Evolutionary conservation across 1,140 invertebrate species (phyloP).

Genomic region (Hyposmocoma kahamanoa): DNA sequence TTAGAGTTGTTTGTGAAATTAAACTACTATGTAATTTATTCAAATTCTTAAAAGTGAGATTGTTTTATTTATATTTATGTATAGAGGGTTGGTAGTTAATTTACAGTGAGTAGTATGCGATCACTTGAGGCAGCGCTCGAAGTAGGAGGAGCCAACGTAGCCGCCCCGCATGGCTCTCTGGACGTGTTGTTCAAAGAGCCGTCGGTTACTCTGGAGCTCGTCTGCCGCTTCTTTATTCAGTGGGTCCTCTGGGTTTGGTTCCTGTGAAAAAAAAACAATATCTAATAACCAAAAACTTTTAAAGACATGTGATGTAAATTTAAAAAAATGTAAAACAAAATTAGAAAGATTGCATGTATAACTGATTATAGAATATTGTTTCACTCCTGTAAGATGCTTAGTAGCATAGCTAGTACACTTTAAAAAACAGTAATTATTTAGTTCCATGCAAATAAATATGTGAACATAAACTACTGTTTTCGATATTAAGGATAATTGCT

Average conservation of each 20-base stretch:
- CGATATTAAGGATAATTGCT: too few species aligned
- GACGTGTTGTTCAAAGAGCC: slow-evolving; percentile 97
- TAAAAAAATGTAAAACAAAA: too few species aligned
- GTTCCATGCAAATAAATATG: too few species aligned
- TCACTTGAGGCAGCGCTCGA: slow-evolving; percentile 97
- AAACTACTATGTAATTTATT: slow-evolving; percentile 1
- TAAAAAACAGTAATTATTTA: too few species aligned
- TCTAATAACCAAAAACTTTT: too few species aligned
- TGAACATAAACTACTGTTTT: too few species aligned
- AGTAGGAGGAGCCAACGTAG: slow-evolving; percentile 93
- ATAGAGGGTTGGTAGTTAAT: neutral
- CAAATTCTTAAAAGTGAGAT: slow-evolving; percentile 49
- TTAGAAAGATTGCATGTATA: too few species aligned
- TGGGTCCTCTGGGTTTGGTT: slow-evolving; percentile 99
- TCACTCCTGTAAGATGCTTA: too few species aligned
- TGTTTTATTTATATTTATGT: slow-evolving; percentile 50
- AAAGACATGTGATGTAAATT: too few species aligned
- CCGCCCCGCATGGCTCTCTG: slow-evolving; percentile 96
- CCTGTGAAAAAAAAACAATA: slow-evolving; percentile 74
- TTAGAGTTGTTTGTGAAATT: too few species aligned
- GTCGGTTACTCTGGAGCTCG: slow-evolving; percentile 94
- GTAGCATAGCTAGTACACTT: too few species aligned
- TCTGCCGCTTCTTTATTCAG: slow-evolving; percentile 99
- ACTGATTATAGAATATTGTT: too few species aligned
- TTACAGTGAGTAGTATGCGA: slow-evolving; percentile 23